Conservation (phyloP, 2,888 invertebrate species). For the Alitta virens region DNA sequence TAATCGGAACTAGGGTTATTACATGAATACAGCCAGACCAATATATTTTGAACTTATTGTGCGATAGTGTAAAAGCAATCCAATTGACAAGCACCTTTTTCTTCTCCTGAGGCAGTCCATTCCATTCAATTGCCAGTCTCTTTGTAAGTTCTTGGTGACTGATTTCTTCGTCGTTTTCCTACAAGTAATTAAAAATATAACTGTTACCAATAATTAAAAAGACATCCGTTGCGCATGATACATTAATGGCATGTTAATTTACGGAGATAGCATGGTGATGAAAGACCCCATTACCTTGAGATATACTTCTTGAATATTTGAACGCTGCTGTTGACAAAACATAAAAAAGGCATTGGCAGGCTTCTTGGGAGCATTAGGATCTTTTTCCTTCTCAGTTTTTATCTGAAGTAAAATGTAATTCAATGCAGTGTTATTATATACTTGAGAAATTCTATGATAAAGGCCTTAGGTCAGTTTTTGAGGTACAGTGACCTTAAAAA, state of each 20-base stretch:
- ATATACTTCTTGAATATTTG: constrained; percentile 42
- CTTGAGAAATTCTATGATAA: too few relatives aligned
- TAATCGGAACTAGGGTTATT: too few relatives aligned
- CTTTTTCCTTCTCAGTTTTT: constrained; percentile 1
- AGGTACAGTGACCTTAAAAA: too few relatives aligned
- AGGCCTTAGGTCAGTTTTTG: too few relatives aligned
- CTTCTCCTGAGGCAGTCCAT: constrained; percentile 40
- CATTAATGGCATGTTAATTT: too few relatives aligned
- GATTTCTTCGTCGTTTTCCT: constrained; percentile 47
- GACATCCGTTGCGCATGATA: too few relatives aligned
- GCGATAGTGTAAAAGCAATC: background rate
- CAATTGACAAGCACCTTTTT: constrained; percentile 50
- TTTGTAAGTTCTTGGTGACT: constrained; percentile 46
- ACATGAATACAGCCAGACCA: too few relatives aligned
- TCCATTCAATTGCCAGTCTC: constrained; percentile 45
- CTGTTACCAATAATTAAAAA: too few relatives aligned
- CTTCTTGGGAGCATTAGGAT: constrained; percentile 39
- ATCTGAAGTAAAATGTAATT: too few relatives aligned
- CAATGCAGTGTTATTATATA: too few relatives aligned
- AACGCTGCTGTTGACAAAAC: constrained; percentile 45
- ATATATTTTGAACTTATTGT: background rate
- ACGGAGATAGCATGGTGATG: too few relatives aligned
- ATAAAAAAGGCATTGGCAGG: constrained; percentile 48
- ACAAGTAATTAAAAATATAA: too few relatives aligned
- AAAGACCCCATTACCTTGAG: constrained; percentile 44